Percentiles rank a stretch among this genome's conserved stretches.
Evolutionary conservation across 2,113 vertebrate species (phyloP).

Genomic region (Elachura formosa): DNA sequence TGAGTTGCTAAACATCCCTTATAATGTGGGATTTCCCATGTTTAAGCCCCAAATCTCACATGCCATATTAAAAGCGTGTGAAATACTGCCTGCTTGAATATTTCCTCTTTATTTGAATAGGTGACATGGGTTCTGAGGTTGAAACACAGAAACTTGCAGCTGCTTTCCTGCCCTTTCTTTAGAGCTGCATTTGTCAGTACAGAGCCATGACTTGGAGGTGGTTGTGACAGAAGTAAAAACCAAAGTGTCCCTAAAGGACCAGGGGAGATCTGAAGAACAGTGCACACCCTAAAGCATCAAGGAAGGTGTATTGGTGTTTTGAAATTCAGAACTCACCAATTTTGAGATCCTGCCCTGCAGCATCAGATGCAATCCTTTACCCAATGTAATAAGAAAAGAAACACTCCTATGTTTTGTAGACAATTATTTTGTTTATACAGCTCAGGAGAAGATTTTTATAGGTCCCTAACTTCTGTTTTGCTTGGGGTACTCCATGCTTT

Average conservation of each 20-base stretch:
- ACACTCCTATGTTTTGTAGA: not conserved
- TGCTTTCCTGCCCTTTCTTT: not conserved
- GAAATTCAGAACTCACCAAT: not conserved
- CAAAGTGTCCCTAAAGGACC: not conserved
- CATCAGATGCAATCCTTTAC: not conserved
- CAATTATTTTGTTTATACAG: not conserved
- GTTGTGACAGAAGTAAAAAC: not conserved
- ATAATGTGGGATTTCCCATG: not conserved
- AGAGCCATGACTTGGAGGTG: not conserved
- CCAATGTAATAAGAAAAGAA: not conserved
- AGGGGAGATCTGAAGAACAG: not conserved
- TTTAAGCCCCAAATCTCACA: not conserved
- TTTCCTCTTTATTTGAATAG: not conserved
- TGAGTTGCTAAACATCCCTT: not conserved
- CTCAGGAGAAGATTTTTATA: not conserved
- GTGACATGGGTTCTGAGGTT: not conserved
- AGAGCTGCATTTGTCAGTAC: not conserved
- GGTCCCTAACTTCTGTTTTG: not conserved
- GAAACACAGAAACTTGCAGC: not conserved
- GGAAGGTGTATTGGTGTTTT: rapidly evolving
- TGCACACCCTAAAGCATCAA: not conserved
- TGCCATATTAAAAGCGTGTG: not conserved
- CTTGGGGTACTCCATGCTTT: not conserved
- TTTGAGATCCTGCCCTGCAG: not conserved
- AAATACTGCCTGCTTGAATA: not conserved